Evolutionary conservation across 2,797 vertebrate species (phyloP).

Genomic region (Oophaga sylvatica): DNA sequence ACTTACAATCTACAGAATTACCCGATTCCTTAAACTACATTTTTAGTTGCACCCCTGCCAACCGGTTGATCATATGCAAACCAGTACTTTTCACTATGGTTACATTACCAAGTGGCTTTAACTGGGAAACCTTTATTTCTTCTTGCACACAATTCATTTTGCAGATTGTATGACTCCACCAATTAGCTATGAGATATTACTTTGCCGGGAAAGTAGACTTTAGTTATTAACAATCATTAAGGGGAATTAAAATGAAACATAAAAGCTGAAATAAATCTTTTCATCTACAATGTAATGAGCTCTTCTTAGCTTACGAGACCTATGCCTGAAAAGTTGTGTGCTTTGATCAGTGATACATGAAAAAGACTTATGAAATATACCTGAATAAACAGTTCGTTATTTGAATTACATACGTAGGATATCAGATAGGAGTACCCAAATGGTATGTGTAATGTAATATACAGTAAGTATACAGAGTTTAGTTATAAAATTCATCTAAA

Average conservation of each 20-base stretch:
- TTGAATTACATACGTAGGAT: not conserved
- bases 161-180: not conserved
- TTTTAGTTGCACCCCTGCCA: not conserved
- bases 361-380: conserved; percentile 18
- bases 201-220: not conserved
- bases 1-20: too few relatives aligned
- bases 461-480: not conserved
- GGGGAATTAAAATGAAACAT: not conserved
- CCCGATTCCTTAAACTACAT: too few relatives aligned
- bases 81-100: not conserved
- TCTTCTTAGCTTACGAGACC: not conserved
- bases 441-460: not conserved
- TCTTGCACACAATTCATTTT: not conserved
- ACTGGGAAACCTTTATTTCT: not conserved
- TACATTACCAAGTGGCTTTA: not conserved
- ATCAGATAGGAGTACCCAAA: not conserved
- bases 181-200: conserved; percentile 11
- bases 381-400: not conserved
- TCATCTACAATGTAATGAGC: conserved; percentile 14
- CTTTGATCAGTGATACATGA: conserved; percentile 33
- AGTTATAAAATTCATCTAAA: not conserved
- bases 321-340: not conserved
- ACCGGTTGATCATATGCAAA: not conserved
- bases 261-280: conserved; percentile 7
- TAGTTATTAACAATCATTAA: conserved; percentile 18